phyloP scores from a whole-genome alignment of 2,113 vertebrate genomes.

The Gobiocypris rarus region DNA sequence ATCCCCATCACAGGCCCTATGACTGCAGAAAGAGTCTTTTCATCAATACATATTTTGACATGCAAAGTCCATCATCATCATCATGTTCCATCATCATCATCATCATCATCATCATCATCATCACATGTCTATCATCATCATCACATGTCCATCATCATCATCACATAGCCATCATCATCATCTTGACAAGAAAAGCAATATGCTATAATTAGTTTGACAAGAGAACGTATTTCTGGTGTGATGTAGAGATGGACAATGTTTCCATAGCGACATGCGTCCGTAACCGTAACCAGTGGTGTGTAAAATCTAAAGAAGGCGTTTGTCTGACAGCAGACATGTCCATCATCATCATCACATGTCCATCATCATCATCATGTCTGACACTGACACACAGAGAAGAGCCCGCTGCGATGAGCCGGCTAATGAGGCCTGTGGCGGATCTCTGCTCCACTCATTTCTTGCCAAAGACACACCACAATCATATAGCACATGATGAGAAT shows the following conservation, averaged over 20 bases:
- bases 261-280: conserved; percentile 92
- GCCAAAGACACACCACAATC: background rate
- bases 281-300: conserved; percentile 82
- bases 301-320: conserved; percentile 86
- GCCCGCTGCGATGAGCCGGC: conserved; percentile 79
- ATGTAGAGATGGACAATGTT: conserved; percentile 93
- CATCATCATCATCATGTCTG: too few relatives aligned
- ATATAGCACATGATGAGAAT: background rate
- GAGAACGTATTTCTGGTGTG: conserved; percentile 88
- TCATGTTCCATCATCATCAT: too few relatives aligned
- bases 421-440: conserved; percentile 73
- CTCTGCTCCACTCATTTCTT: background rate
- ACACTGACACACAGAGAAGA: conserved; percentile 83
- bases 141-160: too few relatives aligned
- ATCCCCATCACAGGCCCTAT: conserved; percentile 64
- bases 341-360: too few relatives aligned
- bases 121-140: too few relatives aligned
- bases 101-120: too few relatives aligned
- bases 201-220: conserved; percentile 98
- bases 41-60: conserved; percentile 94
- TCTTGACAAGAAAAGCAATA: conserved; percentile 95
- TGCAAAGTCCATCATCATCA: conserved; percentile 90
- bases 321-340: conserved; percentile 82
- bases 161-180: too few relatives aligned
- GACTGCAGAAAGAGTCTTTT: conserved; percentile 87